phyloP scores from a whole-genome alignment of 2,888 invertebrate species.

The Synanthedon andrenaeformis region DNA sequence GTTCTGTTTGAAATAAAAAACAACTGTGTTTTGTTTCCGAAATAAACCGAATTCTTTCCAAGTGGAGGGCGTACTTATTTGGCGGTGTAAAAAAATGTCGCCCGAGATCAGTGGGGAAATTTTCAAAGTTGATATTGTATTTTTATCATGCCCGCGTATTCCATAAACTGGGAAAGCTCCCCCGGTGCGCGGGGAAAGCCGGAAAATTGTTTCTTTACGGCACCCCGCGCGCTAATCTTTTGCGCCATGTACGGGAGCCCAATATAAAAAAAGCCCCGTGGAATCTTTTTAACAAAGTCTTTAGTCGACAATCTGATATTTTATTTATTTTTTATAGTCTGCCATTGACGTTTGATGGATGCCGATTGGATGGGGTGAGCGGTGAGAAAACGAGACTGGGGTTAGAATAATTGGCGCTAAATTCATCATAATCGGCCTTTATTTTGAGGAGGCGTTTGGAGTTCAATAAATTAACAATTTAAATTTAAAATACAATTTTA shows the following conservation, averaged over 20 bases:
- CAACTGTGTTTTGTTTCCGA: conserved; percentile 28
- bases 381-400: conserved; percentile 18
- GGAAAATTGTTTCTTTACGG: conserved; percentile 68
- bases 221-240: conserved; percentile 63
- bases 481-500: not conserved
- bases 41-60: conserved; percentile 4
- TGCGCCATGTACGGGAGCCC: conserved; percentile 15
- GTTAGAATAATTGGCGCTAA: conserved; percentile 34
- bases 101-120: conserved; percentile 3
- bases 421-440: conserved; percentile 7
- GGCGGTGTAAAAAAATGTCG: not conserved
- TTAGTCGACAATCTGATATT: conserved; percentile 45
- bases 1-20: conserved; percentile 65
- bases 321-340: conserved; percentile 60
- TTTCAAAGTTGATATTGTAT: conserved; percentile 20
- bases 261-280: conserved; percentile 12
- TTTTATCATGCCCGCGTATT: conserved; percentile 59
- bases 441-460: not conserved
- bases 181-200: conserved; percentile 42
- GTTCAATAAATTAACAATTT: not conserved
- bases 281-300: conserved; percentile 24
- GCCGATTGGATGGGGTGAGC: conserved; percentile 27
- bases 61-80: not conserved
- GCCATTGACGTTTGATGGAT: conserved; percentile 55
- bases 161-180: conserved; percentile 38